These are phyloP conservation scores for Athene noctua DNA, from an alignment of 2,113 vertebrate species.

Conservation along the genomic window DNA sequence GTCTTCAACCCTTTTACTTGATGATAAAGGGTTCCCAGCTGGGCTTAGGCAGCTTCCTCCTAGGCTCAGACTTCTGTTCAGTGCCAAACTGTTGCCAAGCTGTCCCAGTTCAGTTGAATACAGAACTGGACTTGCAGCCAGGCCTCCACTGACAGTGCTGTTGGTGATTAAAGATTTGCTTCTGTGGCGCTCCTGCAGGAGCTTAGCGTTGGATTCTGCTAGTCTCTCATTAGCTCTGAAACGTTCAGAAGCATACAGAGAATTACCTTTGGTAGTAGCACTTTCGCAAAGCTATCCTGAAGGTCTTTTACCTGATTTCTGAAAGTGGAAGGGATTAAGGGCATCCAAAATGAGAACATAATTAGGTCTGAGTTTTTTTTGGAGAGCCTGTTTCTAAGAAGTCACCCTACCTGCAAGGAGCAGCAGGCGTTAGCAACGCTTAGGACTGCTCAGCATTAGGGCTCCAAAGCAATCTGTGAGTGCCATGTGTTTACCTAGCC, in stretches of 20 bases:
- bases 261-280: no score
- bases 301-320: no score
- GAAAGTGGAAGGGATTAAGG: no score
- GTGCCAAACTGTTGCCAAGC: slow-evolving; percentile 57
- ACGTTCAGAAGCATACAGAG: no score
- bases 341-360: no score
- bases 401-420: no score
- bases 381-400: no score
- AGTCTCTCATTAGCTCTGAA: no score
- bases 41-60: slow-evolving; percentile 70
- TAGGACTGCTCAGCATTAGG: neutral
- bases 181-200: slow-evolving; percentile 77
- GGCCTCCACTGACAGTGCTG: slow-evolving; percentile 71
- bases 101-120: slow-evolving; percentile 70
- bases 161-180: slow-evolving; percentile 76
- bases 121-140: slow-evolving; percentile 68
- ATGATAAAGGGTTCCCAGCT: slow-evolving; percentile 6
- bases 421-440: no score
- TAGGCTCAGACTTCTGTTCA: slow-evolving; percentile 70
- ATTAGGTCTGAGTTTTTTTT: no score
- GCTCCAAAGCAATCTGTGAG: neutral
- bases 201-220: slow-evolving; percentile 77
- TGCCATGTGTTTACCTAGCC: neutral
- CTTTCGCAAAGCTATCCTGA: no score
- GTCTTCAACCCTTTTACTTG: slow-evolving; percentile 77